Evolutionary conservation across 2,113 vertebrate species (phyloP).

Genomic region (Athene noctua): DNA sequence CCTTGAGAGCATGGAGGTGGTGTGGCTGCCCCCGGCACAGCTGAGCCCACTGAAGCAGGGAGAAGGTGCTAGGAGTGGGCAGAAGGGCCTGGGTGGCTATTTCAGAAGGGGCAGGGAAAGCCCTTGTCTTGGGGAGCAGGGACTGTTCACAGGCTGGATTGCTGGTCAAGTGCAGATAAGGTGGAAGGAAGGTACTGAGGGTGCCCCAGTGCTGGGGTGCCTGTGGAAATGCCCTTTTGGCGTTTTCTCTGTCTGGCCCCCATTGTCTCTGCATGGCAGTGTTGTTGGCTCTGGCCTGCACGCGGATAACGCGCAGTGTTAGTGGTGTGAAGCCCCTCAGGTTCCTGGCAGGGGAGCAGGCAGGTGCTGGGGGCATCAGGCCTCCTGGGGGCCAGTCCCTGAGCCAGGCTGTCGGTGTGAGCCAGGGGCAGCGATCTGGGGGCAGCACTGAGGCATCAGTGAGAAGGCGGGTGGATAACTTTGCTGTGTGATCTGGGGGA

Average conservation of each 20-base stretch:
- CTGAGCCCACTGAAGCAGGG: fast-evolving
- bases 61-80: not conserved
- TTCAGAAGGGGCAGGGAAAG: not conserved
- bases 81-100: too few relatives aligned
- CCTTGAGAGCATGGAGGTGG: too few relatives aligned
- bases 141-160: fast-evolving
- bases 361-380: too few relatives aligned
- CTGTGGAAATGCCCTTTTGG: fast-evolving
- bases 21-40: too few relatives aligned
- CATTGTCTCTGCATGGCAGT: fast-evolving
- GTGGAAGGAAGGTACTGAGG: fast-evolving
- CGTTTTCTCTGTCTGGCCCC: fast-evolving
- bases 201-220: fast-evolving
- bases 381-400: fast-evolving
- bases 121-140: fast-evolving
- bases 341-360: fast-evolving
- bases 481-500: not conserved
- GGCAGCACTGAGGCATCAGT: fast-evolving
- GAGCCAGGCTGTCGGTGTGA: fast-evolving
- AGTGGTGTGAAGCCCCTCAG: too few relatives aligned
- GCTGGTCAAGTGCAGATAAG: fast-evolving
- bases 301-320: fast-evolving
- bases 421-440: fast-evolving
- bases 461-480: fast-evolving
- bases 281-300: fast-evolving